These are phyloP conservation scores for Drosophila varians DNA, from an alignment of 1,140 invertebrate genomes.

Conservation along the genomic window DNA sequence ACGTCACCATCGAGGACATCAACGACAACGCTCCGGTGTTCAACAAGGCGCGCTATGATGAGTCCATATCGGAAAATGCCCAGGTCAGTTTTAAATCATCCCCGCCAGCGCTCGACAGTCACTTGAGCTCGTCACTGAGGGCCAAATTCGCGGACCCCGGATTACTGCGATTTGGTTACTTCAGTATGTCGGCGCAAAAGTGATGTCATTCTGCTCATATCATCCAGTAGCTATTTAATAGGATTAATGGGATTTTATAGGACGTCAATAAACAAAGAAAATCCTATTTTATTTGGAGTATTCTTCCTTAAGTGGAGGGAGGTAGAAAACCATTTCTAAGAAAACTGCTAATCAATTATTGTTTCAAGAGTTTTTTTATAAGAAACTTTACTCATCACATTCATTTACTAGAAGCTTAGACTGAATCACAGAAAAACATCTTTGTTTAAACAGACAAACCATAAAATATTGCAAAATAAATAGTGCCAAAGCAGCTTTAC, in stretches of 20 bases:
- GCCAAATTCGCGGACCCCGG: conserved; percentile 74
- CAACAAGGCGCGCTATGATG: conserved; percentile 89
- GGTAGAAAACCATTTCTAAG: no score
- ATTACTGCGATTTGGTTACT: conserved; percentile 74
- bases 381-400: no score
- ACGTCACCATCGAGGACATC: conserved; percentile 93
- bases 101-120: not conserved
- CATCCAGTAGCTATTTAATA: no score
- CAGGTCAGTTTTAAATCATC: conserved; percentile 45
- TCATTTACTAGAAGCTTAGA: no score
- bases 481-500: not conserved
- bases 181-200: conserved; percentile 7
- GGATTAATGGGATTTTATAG: no score
- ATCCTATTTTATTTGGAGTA: no score
- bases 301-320: no score
- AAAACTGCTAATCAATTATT: not conserved
- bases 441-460: no score
- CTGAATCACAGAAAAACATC: no score
- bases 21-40: conserved; percentile 95
- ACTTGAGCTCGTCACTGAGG: conserved; percentile 3
- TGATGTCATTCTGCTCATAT: conserved; percentile 17
- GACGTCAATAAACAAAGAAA: no score
- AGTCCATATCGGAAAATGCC: conserved; percentile 80
- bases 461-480: no score
- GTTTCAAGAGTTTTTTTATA: no score